phyloP scores from a whole-genome alignment of 1,140 invertebrate genomes.

The Ceratosolen solmsi region DNA sequence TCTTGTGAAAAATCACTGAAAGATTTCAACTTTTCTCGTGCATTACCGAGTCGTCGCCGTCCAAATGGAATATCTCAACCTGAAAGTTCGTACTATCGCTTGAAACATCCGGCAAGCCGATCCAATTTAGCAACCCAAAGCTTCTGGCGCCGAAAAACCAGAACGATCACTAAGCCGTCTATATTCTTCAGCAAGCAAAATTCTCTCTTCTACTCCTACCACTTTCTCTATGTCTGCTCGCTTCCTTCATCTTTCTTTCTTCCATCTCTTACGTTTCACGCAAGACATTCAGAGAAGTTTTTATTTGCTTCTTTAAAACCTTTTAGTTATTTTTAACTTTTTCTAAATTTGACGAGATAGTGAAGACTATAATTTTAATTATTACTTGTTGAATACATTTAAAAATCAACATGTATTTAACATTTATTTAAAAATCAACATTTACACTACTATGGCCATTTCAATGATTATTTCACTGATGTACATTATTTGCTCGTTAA shows the following conservation, averaged over 20 bases:
- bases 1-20: slow-evolving; percentile 40
- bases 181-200: slow-evolving; percentile 28
- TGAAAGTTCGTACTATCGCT: slow-evolving; percentile 31
- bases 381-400: too few species aligned
- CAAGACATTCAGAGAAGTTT: background rate
- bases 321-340: too few species aligned
- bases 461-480: too few species aligned
- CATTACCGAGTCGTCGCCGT: background rate
- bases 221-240: background rate
- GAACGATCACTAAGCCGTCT: slow-evolving; percentile 23
- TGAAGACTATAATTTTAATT: too few species aligned
- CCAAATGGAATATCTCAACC: slow-evolving; percentile 29
- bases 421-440: too few species aligned
- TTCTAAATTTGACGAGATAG: too few species aligned
- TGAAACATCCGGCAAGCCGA: slow-evolving; percentile 19
- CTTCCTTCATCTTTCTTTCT: background rate
- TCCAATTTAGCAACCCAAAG: slow-evolving; percentile 43
- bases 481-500: too few species aligned
- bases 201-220: background rate
- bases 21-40: slow-evolving; percentile 27
- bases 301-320: too few species aligned
- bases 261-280: background rate
- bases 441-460: too few species aligned
- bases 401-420: too few species aligned
- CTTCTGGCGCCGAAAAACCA: slow-evolving; percentile 44